Evolutionary conservation across 2,113 vertebrate genomes (phyloP), one percentile per base, ranked within the genome.

Genomic region (Centropus bengalensis): DNA sequence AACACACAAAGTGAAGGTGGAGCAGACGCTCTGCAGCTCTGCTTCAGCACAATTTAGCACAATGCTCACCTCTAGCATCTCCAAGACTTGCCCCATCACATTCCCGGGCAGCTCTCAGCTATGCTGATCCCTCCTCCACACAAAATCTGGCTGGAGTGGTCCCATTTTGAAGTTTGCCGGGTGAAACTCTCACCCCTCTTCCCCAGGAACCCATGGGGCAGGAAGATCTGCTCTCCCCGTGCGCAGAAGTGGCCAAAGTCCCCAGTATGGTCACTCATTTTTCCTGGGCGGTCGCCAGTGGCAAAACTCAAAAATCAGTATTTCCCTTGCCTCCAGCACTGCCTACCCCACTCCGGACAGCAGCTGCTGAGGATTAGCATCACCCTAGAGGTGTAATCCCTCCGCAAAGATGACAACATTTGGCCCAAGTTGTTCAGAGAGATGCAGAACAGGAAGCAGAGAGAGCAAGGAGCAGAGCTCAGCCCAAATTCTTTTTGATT

Each of bases 331-430:
- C 49, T 93, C 70, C 69, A 69, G 87, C 91, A 86, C 89, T 71
- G 27, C 91, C 96, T 42, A 10, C 64, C 84, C 83, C 73, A 63
- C 6, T 19, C 40, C 32, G 51, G 67, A 74, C 67, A 78, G 95
- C 98, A 97, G 97, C 97, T 98, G 97, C 94, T 64, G 83, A 76
- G 96, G 96, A 97, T 96, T 93, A 96, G 77, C 0, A 0, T 73
- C 0, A 1, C 38, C 47, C 45, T 55, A 68, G 59, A 60, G 93
- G 95, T 88, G 47, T 9, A 62, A 55, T 58, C 54, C 21, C 33
- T 68, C 58, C 14, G n/a, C 42, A 71, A 68, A 86, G 73, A 91
- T 8, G 22, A 86, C 84, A 92, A 55, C 70, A 62, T 80, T 90
- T 92, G 64, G 74, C 74, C 38, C 47, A 79, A 47, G 86, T 56